phyloP scores from a whole-genome alignment of 2,888 invertebrate genomes.

The Acanthococcus lagerstroemiae region DNA sequence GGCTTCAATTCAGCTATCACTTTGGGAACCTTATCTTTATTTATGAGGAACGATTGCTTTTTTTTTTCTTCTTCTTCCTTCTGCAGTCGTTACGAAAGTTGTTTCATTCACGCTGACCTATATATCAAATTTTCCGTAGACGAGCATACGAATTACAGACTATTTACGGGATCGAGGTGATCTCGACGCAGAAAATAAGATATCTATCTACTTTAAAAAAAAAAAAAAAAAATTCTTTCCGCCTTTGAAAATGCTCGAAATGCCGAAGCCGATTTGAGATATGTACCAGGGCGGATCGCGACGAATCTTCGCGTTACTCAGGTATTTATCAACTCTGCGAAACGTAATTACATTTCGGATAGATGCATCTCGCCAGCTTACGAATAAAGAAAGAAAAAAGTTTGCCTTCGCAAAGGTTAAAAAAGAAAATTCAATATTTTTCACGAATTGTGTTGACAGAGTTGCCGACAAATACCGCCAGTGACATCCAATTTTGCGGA shows the following conservation, averaged over 20 bases:
- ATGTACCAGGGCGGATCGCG: too few relatives aligned
- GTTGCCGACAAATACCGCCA: background rate
- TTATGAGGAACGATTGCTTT: slow-evolving; percentile 5
- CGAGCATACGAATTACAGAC: too few relatives aligned
- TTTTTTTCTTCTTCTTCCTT: background rate
- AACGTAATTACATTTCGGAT: background rate
- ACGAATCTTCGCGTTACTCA: too few relatives aligned
- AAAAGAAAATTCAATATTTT: slow-evolving; percentile 9
- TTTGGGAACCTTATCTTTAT: slow-evolving; percentile 8
- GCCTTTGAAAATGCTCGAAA: too few relatives aligned
- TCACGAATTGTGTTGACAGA: slow-evolving; percentile 1
- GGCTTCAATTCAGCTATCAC: slow-evolving; percentile 1
- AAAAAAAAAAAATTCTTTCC: too few relatives aligned
- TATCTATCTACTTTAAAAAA: too few relatives aligned
- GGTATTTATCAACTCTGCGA: too few relatives aligned
- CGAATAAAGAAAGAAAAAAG: background rate
- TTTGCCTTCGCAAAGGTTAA: background rate
- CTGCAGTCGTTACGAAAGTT: too few relatives aligned
- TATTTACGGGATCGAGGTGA: too few relatives aligned
- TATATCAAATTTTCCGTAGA: too few relatives aligned
- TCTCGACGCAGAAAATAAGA: too few relatives aligned
- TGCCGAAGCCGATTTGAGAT: too few relatives aligned
- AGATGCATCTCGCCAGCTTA: background rate
- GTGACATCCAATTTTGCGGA: slow-evolving; percentile 3
- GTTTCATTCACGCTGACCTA: background rate